phyloP scores from a whole-genome alignment of 2,888 invertebrate species.

The Orthosia gothica region DNA sequence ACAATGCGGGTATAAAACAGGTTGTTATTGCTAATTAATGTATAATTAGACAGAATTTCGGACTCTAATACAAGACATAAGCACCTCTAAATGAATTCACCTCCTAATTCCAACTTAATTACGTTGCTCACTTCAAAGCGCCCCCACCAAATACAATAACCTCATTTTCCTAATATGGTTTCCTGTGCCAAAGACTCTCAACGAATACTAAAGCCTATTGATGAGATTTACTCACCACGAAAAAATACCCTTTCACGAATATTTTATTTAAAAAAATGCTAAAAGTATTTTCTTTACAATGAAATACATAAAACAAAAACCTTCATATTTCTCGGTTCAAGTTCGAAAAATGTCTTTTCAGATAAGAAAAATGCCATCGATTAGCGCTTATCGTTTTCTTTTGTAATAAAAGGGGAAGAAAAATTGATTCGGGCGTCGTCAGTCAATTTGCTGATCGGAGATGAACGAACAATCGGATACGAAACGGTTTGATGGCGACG shows the following conservation, averaged over 20 bases:
- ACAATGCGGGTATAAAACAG: neutral
- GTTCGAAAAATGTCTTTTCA: slow-evolving; percentile 59
- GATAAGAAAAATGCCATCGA: slow-evolving; percentile 67
- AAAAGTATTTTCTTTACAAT: slow-evolving; percentile 50
- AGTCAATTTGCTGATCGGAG: slow-evolving; percentile 76
- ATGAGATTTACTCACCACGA: slow-evolving; percentile 40
- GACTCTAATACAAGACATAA: slow-evolving; percentile 16
- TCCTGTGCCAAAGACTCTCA: slow-evolving; percentile 31
- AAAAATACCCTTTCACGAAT: slow-evolving; percentile 16
- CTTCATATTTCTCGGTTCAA: slow-evolving; percentile 58
- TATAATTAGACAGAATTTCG: slow-evolving; percentile 12
- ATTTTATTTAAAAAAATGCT: slow-evolving; percentile 41
- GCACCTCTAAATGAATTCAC: slow-evolving; percentile 15
- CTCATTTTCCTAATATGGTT: slow-evolving; percentile 52
- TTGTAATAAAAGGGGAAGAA: slow-evolving; percentile 71
- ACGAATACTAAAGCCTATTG: slow-evolving; percentile 41
- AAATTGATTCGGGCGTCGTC: slow-evolving; percentile 75
- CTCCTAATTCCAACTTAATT: slow-evolving; percentile 32
- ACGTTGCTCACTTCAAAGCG: slow-evolving; percentile 45
- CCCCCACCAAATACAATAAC: slow-evolving; percentile 45
- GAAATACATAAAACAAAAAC: slow-evolving; percentile 60
- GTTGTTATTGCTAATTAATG: slow-evolving; percentile 13
- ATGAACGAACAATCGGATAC: slow-evolving; percentile 74
- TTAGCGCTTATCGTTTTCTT: slow-evolving; percentile 70
- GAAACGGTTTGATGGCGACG: slow-evolving; percentile 76